Evolutionary conservation across 2,888 invertebrate species (phyloP), one percentile per base, ranked within the genome.

Genomic region (Stenichneumon culpator): DNA sequence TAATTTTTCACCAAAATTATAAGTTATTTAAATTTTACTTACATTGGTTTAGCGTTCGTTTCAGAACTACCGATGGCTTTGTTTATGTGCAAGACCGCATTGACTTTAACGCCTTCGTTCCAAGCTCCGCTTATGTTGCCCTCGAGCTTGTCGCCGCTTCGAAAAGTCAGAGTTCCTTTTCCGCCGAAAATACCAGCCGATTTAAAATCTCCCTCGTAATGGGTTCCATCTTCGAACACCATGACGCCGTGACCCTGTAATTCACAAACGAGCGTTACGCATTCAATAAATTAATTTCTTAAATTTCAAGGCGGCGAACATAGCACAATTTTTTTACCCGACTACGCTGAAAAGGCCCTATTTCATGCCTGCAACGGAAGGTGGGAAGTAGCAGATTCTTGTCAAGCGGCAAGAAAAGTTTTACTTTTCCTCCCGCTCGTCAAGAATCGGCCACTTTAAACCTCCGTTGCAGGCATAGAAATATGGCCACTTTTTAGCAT

Each of bases 141-240:
- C 90, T 97, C 97, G 72, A 97, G 95, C 87, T 95, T 95, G 91
- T 97, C 97, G 0, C 97, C 97, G 82, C 96, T 96, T n/a, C 97
- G 96, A 93, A 98, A 96, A 0, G 96, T 97, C 73, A 98, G 95
- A 0, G 95, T 95, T 5, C 98, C 98, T 92, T 97, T 97, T 0
- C 98, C 98, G 86, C 95, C 96, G 87, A 98, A 97, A 44, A 97
- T 96, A 2, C 97, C 97, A 2, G 97, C 96, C 0, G 97, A 96
- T 86, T 96, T 95, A 89, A 98, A 97, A 92, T 98, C 98, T 0
- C 98, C 98, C 92, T 98, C 98, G 90, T 98, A 98, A 93, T 97
- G 97, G 3, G 97, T 97, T 39, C 97, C 97, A 91, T 98, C 98
- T 93, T 98, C 97, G 87, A 98, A 97, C 25, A 98, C 96, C 95